phyloP scores from a whole-genome alignment of 2,113 vertebrate species.

The Ursus arctos region DNA sequence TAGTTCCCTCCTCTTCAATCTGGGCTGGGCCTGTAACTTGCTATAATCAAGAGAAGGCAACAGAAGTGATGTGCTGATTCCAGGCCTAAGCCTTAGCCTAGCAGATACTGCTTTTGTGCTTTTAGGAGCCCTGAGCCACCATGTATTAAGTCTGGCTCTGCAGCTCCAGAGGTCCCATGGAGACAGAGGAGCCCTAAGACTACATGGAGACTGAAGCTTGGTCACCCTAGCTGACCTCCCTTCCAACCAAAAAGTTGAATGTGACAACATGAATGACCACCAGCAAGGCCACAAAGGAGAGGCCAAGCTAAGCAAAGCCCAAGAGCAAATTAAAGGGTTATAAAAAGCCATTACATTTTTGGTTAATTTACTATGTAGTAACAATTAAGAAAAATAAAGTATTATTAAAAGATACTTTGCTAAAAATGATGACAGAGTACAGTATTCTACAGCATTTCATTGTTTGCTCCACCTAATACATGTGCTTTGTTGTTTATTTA shows the following conservation, averaged over 20 bases:
- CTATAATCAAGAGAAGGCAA: not conserved
- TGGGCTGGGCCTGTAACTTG: not conserved
- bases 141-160: not conserved
- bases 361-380: not conserved
- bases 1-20: not conserved
- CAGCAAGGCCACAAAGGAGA: not conserved
- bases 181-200: not conserved
- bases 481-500: not conserved
- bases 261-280: not conserved
- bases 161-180: not conserved
- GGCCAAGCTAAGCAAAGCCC: not conserved
- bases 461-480: not conserved
- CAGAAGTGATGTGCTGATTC: not conserved
- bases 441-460: not conserved
- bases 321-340: not conserved
- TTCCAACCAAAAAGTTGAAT: not conserved
- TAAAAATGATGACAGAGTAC: not conserved
- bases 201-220: not conserved
- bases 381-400: not conserved
- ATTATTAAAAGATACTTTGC: not conserved
- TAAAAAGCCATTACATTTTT: not conserved
- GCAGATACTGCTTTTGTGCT: not conserved
- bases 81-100: not conserved
- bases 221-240: not conserved
- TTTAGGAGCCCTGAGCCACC: not conserved